Conservation (phyloP, 2,797 vertebrate species). For the Parauchenoglanis ngamensis region DNA sequence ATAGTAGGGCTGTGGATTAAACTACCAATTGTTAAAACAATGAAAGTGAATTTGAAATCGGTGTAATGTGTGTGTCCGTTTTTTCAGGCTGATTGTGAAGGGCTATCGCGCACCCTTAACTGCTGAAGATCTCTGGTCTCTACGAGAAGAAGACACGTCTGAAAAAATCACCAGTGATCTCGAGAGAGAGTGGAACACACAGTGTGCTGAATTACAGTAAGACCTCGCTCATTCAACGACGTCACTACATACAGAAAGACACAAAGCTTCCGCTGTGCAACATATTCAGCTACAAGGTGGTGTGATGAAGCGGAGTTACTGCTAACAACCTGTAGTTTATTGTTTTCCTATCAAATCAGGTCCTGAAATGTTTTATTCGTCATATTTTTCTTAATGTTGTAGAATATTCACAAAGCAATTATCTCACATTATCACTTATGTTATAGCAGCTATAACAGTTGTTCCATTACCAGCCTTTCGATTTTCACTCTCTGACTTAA, state of each 20-base stretch:
- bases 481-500: not conserved
- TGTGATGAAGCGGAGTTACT: not conserved
- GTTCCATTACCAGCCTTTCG: not conserved
- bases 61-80: not conserved
- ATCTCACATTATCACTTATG: not conserved
- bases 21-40: not conserved
- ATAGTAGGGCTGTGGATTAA: not conserved
- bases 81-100: conserved; percentile 74
- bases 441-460: not conserved
- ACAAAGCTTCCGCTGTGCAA: not conserved
- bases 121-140: conserved; percentile 78
- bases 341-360: not conserved
- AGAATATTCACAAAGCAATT: not conserved
- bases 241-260: conserved; percentile 65
- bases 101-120: conserved; percentile 73
- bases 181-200: conserved; percentile 73
- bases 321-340: not conserved
- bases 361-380: not conserved
- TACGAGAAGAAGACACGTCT: conserved; percentile 76
- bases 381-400: too few relatives aligned
- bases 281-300: not conserved
- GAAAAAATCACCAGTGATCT: conserved; percentile 74
- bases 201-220: conserved; percentile 39
- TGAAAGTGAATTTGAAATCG: not conserved
- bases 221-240: not conserved